Conservation (phyloP, 1,140 invertebrate genomes). For the Sesamia nonagrioides region DNA sequence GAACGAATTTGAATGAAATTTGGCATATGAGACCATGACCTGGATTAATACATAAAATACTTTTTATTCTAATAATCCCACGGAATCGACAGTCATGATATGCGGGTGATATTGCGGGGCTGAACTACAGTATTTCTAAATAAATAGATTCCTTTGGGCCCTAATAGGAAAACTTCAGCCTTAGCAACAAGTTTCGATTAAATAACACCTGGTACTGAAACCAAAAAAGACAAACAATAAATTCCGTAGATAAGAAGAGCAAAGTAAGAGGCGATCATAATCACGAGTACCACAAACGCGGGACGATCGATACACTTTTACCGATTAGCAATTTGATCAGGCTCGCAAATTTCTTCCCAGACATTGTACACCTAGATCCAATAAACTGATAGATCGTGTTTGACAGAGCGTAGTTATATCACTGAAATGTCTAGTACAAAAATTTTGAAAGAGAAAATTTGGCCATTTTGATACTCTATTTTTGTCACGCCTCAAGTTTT, state of each 20-base stretch:
- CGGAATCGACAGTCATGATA: not conserved
- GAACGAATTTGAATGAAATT: too few species aligned
- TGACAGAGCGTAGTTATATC: slow-evolving; percentile 25
- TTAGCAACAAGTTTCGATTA: slow-evolving; percentile 19
- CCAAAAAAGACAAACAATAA: slow-evolving; percentile 49
- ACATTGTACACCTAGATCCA: slow-evolving; percentile 38
- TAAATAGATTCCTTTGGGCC: too few species aligned
- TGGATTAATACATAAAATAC: too few species aligned
- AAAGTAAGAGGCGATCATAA: slow-evolving; percentile 59
- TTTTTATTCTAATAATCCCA: too few species aligned
- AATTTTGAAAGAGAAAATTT: slow-evolving; percentile 32
- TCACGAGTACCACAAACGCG: slow-evolving; percentile 42
- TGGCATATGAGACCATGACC: too few species aligned
- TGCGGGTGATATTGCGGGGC: too few species aligned
- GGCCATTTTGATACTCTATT: slow-evolving; percentile 3
- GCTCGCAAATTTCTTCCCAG: slow-evolving; percentile 46
- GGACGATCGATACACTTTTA: slow-evolving; percentile 63
- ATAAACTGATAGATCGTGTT: slow-evolving; percentile 31
- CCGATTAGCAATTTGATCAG: slow-evolving; percentile 60
- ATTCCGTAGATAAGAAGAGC: slow-evolving; percentile 41
- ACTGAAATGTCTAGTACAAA: slow-evolving; percentile 18
- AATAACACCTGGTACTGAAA: slow-evolving; percentile 1
- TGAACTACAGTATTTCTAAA: too few species aligned
- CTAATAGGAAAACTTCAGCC: not conserved
- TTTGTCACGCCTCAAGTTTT: slow-evolving; percentile 32